Percentiles rank a stretch among this genome's conserved stretches.
These are phyloP conservation scores for Drosophila gaucha DNA, from an alignment of 2,888 invertebrate genomes.

Conservation along the genomic window DNA sequence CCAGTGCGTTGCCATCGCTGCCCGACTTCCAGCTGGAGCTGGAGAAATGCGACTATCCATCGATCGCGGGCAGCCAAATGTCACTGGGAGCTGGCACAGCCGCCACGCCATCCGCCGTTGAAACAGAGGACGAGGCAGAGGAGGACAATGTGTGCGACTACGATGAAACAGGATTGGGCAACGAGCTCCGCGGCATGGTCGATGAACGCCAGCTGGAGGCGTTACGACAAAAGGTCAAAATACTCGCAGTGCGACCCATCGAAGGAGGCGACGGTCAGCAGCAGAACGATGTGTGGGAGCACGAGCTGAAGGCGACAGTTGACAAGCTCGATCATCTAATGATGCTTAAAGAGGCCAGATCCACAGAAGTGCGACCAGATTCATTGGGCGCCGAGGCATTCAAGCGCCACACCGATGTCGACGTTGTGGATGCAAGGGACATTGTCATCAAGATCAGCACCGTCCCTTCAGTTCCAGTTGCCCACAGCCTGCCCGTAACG, in stretches of 20 bases:
- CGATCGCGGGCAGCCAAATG: conserved; percentile 85
- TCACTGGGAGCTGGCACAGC: conserved; percentile 83
- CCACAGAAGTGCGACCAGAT: conserved; percentile 70
- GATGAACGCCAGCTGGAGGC: conserved; percentile 87
- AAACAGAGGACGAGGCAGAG: conserved; percentile 63
- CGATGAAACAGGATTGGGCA: conserved; percentile 48
- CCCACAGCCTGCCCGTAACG: conserved; percentile 82
- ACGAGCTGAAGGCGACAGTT: conserved; percentile 91
- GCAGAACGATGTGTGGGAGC: conserved; percentile 88
- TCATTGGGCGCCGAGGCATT: conserved; percentile 80
- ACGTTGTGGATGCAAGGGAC: conserved; percentile 54
- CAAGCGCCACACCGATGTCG: conserved; percentile 64
- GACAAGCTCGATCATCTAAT: conserved; percentile 90
- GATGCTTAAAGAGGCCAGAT: conserved; percentile 85
- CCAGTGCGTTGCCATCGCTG: conserved; percentile 77
- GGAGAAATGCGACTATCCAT: conserved; percentile 86
- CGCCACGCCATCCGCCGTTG: conserved; percentile 35
- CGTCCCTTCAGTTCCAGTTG: conserved; percentile 22
- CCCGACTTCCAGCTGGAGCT: conserved; percentile 86
- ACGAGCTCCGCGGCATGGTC: conserved; percentile 66
- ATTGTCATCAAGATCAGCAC: conserved; percentile 56
- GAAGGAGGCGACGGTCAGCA: conserved; percentile 89
- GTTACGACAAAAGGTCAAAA: conserved; percentile 89
- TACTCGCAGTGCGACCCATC: conserved; percentile 90
- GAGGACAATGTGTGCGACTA: conserved; percentile 67